Percentiles rank a stretch among this genome's conserved stretches.
phyloP scores from a whole-genome alignment of 2,797 vertebrate genomes.

The Uromys caudimaculatus region DNA sequence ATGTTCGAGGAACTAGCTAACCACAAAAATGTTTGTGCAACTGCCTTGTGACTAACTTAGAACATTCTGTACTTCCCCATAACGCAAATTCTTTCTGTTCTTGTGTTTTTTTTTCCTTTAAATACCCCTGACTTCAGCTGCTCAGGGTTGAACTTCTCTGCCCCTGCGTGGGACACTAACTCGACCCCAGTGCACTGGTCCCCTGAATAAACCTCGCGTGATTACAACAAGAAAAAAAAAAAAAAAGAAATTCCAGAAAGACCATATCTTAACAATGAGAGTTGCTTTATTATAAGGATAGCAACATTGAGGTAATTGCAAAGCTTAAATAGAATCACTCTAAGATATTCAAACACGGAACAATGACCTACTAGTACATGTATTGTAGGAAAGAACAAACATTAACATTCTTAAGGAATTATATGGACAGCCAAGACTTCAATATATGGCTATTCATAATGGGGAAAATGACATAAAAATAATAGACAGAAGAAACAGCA shows the following conservation, averaged over 20 bases:
- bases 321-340: not conserved
- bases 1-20: no score
- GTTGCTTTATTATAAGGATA: not conserved
- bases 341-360: not conserved
- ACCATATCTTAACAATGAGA: not conserved
- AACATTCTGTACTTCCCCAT: no score
- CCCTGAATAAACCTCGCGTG: no score
- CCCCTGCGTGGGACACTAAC: no score
- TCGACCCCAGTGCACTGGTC: no score
- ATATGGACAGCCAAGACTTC: not conserved
- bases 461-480: not conserved
- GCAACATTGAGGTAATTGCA: not conserved
- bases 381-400: not conserved
- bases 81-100: no score
- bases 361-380: not conserved
- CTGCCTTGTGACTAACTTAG: no score
- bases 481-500: not conserved
- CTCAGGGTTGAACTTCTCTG: no score
- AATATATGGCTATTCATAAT: not conserved
- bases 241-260: not conserved
- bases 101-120: no score
- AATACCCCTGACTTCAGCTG: no score
- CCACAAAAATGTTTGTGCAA: no score
- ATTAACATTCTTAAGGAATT: not conserved
- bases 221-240: no score